Evolutionary conservation across 2,113 vertebrate genomes (phyloP).

Genomic region (Antigone vipio): DNA sequence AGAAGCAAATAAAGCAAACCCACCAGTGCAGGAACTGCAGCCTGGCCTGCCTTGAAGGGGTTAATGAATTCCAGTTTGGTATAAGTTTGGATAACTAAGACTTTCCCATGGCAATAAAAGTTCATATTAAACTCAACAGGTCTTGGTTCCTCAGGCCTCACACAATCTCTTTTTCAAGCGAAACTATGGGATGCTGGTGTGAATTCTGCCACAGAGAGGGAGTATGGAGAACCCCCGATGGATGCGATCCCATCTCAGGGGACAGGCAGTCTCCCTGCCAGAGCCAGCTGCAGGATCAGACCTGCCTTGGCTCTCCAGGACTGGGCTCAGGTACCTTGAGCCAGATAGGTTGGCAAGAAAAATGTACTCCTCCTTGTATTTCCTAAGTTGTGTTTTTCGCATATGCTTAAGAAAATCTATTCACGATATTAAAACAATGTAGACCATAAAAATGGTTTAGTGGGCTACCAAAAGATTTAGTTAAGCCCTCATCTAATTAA

Average conservation of each 20-base stretch:
- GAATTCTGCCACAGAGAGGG: not conserved
- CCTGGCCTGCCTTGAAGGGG: not conserved
- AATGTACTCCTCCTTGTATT: not conserved
- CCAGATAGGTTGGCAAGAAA: not conserved
- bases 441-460: slow-evolving; percentile 18
- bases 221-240: not conserved
- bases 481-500: slow-evolving; percentile 19
- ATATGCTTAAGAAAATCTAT: not conserved
- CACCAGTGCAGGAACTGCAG: not conserved
- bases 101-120: slow-evolving; percentile 36
- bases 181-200: not conserved
- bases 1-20: not conserved
- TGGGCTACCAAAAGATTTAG: slow-evolving; percentile 39
- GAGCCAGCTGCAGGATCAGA: not conserved
- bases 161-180: not conserved
- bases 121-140: not conserved
- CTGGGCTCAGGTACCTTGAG: not conserved
- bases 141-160: not conserved
- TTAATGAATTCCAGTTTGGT: slow-evolving; percentile 31
- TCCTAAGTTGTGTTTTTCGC: not conserved
- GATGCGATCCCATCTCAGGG: not conserved
- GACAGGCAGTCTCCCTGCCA: not conserved
- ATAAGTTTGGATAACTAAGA: not conserved
- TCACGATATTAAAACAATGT: not conserved
- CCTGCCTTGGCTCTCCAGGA: not conserved